A percentile compares a stretch with the other conserved stretches of the same genome.
Conservation (phyloP, 2,113 vertebrate species). For the Ancistrus triradiatus region DNA sequence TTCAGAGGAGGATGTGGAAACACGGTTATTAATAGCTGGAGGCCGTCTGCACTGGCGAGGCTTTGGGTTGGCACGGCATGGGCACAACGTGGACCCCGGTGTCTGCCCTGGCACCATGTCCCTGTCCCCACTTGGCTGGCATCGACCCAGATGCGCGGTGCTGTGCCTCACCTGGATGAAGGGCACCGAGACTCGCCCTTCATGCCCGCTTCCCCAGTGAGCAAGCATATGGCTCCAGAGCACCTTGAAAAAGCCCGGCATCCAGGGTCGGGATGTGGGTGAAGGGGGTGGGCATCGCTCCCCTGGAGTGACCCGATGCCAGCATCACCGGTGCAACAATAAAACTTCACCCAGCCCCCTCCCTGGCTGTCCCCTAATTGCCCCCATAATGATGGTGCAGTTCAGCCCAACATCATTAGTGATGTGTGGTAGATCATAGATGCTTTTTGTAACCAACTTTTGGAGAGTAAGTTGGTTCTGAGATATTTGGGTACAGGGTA, state of each 20-base stretch:
- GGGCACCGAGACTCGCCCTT: conserved; percentile 63
- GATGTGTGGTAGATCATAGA: too few relatives aligned
- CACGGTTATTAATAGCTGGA: conserved; percentile 19
- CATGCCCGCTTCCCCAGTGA: conserved; percentile 63
- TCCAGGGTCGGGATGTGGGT: conserved; percentile 13
- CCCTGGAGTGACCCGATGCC: conserved; percentile 9
- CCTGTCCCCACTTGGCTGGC: conserved; percentile 59
- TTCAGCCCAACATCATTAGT: too few relatives aligned
- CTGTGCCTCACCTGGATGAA: conserved; percentile 68
- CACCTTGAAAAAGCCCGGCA: conserved; percentile 71
- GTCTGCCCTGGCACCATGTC: conserved; percentile 16
- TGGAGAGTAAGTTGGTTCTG: too few relatives aligned
- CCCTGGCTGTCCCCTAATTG: conserved; percentile 12
- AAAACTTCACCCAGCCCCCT: neutral
- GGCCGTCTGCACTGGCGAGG: conserved; percentile 4
- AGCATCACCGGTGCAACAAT: neutral
- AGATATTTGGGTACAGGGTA: too few relatives aligned
- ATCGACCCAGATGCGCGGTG: conserved; percentile 63
- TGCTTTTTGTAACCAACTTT: too few relatives aligned
- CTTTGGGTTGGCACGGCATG: conserved; percentile 16
- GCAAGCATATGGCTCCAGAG: conserved; percentile 70
- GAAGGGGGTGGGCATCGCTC: neutral
- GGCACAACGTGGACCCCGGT: neutral
- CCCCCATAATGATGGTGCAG: neutral
- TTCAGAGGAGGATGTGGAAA: neutral